Conservation (phyloP, 2,797 vertebrate species). For the Chelonia mydas region DNA sequence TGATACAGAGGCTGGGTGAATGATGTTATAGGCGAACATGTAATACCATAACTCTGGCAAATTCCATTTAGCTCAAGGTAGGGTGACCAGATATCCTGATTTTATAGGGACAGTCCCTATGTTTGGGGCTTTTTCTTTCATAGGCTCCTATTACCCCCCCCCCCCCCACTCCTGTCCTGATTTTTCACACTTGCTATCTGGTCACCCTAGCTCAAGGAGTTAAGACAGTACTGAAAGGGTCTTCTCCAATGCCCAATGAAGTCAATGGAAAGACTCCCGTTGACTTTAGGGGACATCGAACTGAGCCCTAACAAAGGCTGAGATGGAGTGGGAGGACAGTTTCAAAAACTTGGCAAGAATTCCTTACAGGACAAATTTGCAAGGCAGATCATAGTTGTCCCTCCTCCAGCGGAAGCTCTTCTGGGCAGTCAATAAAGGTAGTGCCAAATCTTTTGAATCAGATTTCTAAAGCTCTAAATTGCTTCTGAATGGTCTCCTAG, state of each 20-base stretch:
- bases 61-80: conserved; percentile 1
- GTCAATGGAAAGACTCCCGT: not conserved
- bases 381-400: not conserved
- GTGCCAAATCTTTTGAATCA: not conserved
- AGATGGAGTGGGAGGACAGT: not conserved
- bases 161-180: too few relatives aligned
- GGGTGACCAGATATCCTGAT: too few relatives aligned
- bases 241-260: not conserved
- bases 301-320: not conserved
- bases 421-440: not conserved
- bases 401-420: not conserved
- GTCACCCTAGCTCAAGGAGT: not conserved
- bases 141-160: too few relatives aligned
- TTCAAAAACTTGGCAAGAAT: not conserved
- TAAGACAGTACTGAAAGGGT: conserved; percentile 17
- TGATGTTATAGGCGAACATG: not conserved
- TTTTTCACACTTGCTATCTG: too few relatives aligned
- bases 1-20: not conserved
- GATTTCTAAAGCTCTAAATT: not conserved
- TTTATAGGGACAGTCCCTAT: too few relatives aligned
- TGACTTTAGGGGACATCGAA: conserved; percentile 10
- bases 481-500: not conserved
- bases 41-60: conserved; percentile 3
- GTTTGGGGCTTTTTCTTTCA: too few relatives aligned
- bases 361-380: not conserved